Evolutionary conservation across 2,113 vertebrate species (phyloP).

Genomic region (Leucosticte australis): DNA sequence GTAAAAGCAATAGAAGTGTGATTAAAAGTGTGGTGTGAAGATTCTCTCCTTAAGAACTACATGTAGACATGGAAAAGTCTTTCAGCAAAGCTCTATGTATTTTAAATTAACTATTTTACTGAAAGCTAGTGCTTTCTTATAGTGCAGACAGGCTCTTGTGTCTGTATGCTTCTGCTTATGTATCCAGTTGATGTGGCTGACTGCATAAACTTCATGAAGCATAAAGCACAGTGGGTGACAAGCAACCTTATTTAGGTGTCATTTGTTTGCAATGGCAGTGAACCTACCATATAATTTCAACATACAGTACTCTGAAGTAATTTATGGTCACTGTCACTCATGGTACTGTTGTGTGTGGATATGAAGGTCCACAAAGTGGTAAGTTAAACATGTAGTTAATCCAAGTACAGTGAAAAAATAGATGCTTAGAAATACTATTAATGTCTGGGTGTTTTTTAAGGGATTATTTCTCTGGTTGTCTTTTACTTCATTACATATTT

Average conservation of each 20-base stretch:
- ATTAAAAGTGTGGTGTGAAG: not conserved
- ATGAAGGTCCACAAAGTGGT: not conserved
- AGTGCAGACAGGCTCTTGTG: not conserved
- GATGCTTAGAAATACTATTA: not conserved
- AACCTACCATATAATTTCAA: not conserved
- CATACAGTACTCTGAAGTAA: not conserved
- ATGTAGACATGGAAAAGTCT: not conserved
- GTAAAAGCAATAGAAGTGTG: not conserved
- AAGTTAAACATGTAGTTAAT: conserved; percentile 8
- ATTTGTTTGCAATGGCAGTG: not conserved
- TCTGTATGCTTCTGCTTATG: conserved; percentile 13
- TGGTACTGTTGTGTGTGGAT: conserved; percentile 50
- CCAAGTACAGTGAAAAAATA: conserved; percentile 23
- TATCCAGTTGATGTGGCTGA: conserved; percentile 22
- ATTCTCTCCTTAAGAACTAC: not conserved
- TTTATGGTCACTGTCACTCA: not conserved
- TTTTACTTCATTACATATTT: conserved; percentile 1
- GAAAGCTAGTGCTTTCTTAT: conserved; percentile 2
- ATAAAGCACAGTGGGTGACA: conserved; percentile 37
- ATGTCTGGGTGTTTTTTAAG: conserved; percentile 11
- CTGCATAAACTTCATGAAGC: conserved; percentile 34
- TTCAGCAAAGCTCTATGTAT: conserved; percentile 27
- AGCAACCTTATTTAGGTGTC: not conserved
- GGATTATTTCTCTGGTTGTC: conserved; percentile 43
- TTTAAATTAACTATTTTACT: not conserved